These are phyloP conservation scores for Mesocentrotus franciscanus DNA, from an alignment of 53 echinoderm and acorn worm species.

Conservation along the genomic window DNA sequence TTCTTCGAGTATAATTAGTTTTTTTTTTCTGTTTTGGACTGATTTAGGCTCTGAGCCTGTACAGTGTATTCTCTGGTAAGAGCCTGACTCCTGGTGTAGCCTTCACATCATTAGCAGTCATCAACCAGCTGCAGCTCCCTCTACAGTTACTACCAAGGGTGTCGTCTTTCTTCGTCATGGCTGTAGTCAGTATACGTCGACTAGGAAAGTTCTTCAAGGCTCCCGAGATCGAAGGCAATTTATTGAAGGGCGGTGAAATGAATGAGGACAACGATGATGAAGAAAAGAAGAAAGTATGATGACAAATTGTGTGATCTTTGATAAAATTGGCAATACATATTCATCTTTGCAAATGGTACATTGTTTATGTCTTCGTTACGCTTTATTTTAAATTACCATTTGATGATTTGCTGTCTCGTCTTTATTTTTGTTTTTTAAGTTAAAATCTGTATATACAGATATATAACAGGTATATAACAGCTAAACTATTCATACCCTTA, in stretches of 20 bases:
- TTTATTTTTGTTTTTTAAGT: too few species aligned
- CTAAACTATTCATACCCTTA: too few species aligned
- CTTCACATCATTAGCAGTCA: slow-evolving; percentile 85
- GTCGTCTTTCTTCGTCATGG: slow-evolving; percentile 77
- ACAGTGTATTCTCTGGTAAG: slow-evolving; percentile 77
- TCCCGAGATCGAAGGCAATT: slow-evolving; percentile 78
- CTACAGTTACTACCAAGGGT: slow-evolving; percentile 82
- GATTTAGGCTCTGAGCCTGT: slow-evolving; percentile 63
- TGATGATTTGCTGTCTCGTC: too few species aligned
- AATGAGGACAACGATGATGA: neutral
- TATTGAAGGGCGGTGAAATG: neutral
- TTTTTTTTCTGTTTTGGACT: neutral
- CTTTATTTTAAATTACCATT: too few species aligned
- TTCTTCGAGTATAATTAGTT: too few species aligned
- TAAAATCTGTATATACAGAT: too few species aligned
- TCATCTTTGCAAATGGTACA: too few species aligned
- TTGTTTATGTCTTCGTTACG: too few species aligned
- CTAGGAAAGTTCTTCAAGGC: slow-evolving; percentile 85
- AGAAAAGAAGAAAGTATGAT: slow-evolving; percentile 4
- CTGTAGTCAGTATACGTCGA: slow-evolving; percentile 81
- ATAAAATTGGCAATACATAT: too few species aligned
- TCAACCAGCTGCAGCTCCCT: slow-evolving; percentile 90
- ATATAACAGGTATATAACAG: too few species aligned
- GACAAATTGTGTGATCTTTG: too few species aligned
- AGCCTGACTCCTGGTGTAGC: slow-evolving; percentile 85